Percentiles rank a stretch among this genome's conserved stretches.
Evolutionary conservation across 2,797 vertebrate genomes (phyloP).

Genomic region (Trematomus bernacchii): DNA sequence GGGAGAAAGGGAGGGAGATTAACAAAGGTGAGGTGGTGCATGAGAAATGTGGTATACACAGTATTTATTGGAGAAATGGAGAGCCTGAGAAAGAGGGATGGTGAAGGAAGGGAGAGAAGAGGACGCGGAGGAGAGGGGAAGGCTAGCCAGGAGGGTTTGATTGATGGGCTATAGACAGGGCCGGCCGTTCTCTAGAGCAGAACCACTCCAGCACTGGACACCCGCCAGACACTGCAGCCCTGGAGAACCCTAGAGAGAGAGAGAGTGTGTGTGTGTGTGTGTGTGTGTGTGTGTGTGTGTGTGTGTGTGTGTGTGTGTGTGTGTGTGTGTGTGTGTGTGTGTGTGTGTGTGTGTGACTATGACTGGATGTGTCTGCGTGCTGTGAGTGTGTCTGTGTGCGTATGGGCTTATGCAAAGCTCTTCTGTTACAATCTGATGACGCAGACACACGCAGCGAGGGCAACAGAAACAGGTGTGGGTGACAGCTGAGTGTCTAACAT

Average conservation of each 20-base stretch:
- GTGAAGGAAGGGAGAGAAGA: constrained; percentile 11
- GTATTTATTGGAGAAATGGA: constrained; percentile 62
- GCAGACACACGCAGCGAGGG: constrained; percentile 27
- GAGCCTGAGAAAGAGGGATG: constrained; percentile 30
- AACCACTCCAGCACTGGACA: constrained; percentile 75
- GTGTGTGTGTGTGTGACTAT: constrained; percentile 4
- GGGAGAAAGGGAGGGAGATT: constrained; percentile 58
- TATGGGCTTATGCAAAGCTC: constrained; percentile 34
- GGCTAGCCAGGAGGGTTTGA: constrained; percentile 57
- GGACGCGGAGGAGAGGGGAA: constrained; percentile 6
- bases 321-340: constrained; percentile 11
- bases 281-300: constrained; percentile 4
- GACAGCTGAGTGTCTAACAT: constrained; percentile 44
- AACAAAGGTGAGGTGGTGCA: constrained; percentile 73
- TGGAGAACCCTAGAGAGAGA: constrained; percentile 40
- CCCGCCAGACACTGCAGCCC: constrained; percentile 65
- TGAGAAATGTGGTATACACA: constrained; percentile 61
- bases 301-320: constrained; percentile 16
- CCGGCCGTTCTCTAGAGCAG: constrained; percentile 69
- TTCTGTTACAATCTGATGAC: constrained; percentile 43
- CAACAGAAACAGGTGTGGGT: constrained; percentile 56
- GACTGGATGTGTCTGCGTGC: constrained; percentile 19
- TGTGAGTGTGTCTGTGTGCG: constrained; percentile 7
- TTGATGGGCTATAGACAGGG: constrained; percentile 74
- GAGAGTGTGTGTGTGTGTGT: not conserved